phyloP scores from a whole-genome alignment of 2,888 invertebrate species.

The Automeris io region DNA sequence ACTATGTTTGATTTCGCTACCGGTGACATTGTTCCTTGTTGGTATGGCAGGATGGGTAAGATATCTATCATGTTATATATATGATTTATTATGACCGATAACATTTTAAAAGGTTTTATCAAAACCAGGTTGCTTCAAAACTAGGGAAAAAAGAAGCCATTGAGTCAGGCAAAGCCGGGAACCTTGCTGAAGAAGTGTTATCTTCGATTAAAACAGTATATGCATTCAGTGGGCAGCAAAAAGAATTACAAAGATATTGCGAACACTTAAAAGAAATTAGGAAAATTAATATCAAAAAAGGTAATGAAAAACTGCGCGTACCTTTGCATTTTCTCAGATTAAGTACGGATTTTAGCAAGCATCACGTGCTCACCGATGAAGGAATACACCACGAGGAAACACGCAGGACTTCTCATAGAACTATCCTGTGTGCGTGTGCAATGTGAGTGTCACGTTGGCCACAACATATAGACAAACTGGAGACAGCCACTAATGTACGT shows the following conservation, averaged over 20 bases:
- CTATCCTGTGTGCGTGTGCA: too few relatives aligned
- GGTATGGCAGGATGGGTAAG: conserved; percentile 79
- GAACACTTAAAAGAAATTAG: conserved; percentile 77
- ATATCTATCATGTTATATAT: conserved; percentile 6
- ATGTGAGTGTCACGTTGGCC: too few relatives aligned
- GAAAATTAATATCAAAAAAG: conserved; percentile 82
- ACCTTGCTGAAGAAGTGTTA: conserved; percentile 87
- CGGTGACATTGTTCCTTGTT: conserved; percentile 80
- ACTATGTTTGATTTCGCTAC: conserved; percentile 84
- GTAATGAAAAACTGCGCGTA: too few relatives aligned
- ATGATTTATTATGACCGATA: background rate
- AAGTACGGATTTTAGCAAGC: too few relatives aligned
- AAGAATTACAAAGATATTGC: conserved; percentile 82
- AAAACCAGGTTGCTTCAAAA: conserved; percentile 74
- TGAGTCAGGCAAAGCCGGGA: conserved; percentile 85
- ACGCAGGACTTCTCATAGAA: too few relatives aligned
- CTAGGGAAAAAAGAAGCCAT: conserved; percentile 81
- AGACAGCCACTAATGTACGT: too few relatives aligned
- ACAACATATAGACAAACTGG: too few relatives aligned
- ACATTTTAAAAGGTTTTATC: background rate
- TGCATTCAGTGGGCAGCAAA: conserved; percentile 85
- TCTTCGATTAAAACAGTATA: conserved; percentile 85
- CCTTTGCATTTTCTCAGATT: too few relatives aligned
- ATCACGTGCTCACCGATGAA: too few relatives aligned
- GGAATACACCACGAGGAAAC: too few relatives aligned